A percentile compares a stretch with the other conserved stretches of the same genome.
phyloP scores from a whole-genome alignment of 2,113 vertebrate species.

The Grallaria varia region DNA sequence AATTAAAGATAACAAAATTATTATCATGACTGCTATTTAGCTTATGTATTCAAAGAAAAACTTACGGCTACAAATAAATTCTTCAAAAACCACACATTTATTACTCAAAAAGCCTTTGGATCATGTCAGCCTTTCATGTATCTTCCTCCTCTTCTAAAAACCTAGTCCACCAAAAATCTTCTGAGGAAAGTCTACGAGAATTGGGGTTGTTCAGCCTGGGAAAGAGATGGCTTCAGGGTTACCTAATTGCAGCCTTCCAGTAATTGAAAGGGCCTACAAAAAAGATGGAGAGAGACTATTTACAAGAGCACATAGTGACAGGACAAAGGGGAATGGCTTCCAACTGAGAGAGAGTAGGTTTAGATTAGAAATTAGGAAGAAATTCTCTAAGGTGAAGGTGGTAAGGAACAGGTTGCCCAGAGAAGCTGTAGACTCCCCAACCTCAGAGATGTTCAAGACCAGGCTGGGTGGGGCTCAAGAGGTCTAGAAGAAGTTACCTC shows the following conservation, averaged over 20 bases:
- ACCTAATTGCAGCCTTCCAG: neutral
- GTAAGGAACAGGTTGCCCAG: neutral
- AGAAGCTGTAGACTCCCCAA: neutral
- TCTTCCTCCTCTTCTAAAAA: neutral
- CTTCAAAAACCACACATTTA: neutral
- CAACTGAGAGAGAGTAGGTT: neutral
- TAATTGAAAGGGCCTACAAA: neutral
- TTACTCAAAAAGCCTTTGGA: neutral
- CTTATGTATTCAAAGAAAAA: neutral
- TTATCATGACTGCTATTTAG: neutral
- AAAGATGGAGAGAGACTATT: neutral
- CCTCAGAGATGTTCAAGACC: neutral
- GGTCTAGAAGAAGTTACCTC: too few relatives aligned
- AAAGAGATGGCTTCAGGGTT: neutral
- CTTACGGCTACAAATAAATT: neutral
- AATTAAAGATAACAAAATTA: neutral
- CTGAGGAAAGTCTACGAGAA: neutral
- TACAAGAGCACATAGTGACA: neutral
- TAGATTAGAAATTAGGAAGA: neutral
- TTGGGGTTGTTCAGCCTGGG: neutral
- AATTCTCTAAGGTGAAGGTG: neutral
- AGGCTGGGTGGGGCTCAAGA: neutral
- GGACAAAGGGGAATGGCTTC: neutral
- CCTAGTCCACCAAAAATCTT: neutral
- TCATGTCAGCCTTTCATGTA: neutral